These are phyloP conservation scores for Anorthoa munda DNA, from an alignment of 2,888 invertebrate species.

Conservation along the genomic window DNA sequence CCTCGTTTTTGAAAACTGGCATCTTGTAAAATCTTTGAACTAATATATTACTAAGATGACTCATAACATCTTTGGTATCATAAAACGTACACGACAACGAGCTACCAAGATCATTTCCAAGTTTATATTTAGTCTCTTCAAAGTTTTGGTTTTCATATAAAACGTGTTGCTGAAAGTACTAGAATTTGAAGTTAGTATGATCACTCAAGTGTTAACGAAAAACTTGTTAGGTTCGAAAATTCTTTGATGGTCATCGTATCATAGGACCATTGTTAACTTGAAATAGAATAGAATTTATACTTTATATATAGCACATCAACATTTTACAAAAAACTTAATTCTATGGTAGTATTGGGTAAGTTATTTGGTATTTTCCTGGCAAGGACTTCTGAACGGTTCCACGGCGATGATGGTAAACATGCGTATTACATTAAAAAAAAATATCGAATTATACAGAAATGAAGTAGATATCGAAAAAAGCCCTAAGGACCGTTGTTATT, in stretches of 20 bases:
- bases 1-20: slow-evolving; percentile 6
- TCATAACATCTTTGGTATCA: slow-evolving; percentile 32
- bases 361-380: not conserved
- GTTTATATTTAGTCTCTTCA: slow-evolving; percentile 47
- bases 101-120: slow-evolving; percentile 40
- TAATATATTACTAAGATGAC: slow-evolving; percentile 39
- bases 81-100: slow-evolving; percentile 58
- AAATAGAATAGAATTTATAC: too few species aligned
- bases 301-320: too few species aligned
- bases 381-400: not conserved
- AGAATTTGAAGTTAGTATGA: slow-evolving; percentile 8
- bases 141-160: slow-evolving; percentile 52
- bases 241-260: not conserved
- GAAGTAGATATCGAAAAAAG: not conserved
- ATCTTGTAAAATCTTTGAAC: slow-evolving; percentile 43
- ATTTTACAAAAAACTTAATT: too few species aligned
- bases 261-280: not conserved
- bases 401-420: not conserved
- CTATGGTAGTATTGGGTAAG: too few species aligned
- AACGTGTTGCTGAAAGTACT: slow-evolving; percentile 50
- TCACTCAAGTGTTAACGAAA: not conserved
- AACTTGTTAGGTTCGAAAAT: not conserved
- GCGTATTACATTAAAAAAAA: too few species aligned
- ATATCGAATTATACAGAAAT: not conserved
- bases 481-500: not conserved